Base-by-base conservation (phyloP, 2,797 vertebrate genomes). In the Lutjanus campechanus region DNA sequence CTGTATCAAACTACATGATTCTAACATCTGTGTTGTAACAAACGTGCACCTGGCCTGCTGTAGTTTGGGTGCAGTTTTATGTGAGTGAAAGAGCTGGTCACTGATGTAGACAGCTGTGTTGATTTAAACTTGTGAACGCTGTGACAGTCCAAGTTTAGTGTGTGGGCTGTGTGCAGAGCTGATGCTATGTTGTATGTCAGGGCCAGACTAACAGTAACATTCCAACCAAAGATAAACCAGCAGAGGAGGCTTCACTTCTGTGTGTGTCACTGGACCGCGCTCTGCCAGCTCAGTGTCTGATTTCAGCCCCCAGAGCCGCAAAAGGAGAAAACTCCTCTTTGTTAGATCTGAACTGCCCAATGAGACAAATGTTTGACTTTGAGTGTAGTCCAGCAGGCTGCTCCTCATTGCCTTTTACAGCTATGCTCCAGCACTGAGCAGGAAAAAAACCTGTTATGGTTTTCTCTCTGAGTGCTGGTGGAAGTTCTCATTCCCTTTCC, bases 341-440 rank as follows among this genome's bases (percentile, higher is more conserved):
- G 88, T 89, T 85, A 44, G 75, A 78, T 50, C 54, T 10, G 15
- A 74, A 68, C 82, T 78, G 79, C 72, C 92, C 85, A 84, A 85
- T 85, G 55, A 87, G 82, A 84, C 53, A 71, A 83, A 85, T 91
- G 92, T 91, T 93, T 93, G 88, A 73, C 81, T 90, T 81, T 36
- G 22, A 79, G 76, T 75, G 86, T 55, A 76, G 76, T 76, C 82
- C 61, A 36, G 54, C 54, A 22, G 73, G 63, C 87, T 64, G 74
- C 77, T 85, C 80, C 75, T 70, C 69, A 77, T 95, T 95, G 79
- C 95, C 94, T 96, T 96, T 95, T 96, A 95, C 92, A 95, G 95
- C 50, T 69, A 89, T 94, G 74, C 69, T 63, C 59, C 22, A 53
- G 20, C 54, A 1, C 59, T 16, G n/a, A 63, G 83, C 80, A 40